Evolutionary conservation across 2,888 invertebrate species (phyloP), one percentile per base, ranked within the genome.

Genomic region (Mythimna vitellina): DNA sequence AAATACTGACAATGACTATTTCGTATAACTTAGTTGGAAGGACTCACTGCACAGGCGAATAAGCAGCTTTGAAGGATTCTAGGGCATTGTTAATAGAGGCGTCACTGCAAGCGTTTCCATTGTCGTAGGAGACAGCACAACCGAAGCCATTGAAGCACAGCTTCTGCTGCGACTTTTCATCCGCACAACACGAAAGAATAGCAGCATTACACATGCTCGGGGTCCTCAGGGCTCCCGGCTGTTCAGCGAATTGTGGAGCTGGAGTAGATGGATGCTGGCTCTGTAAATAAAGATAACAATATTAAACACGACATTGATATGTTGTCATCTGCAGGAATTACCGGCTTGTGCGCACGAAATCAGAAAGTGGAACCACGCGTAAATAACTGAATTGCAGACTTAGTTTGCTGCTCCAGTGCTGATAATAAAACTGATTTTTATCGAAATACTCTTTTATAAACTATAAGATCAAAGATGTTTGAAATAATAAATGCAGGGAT

Each of bases 101-200:
- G 0, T 77, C 25, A 4, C 82, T 85, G 65, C 95, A 95, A 1
- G 88, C 89, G 14, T 81, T 79, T 1, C 89, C 90, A 29, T 84
- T 87, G 0, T 85, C 65, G 60, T 81, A 92, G 5, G 86, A 86
- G 29, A 65, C 68, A 0, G 54, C 70, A 69, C 95, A 95, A 12
- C 90, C 90, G 17, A 91, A 87, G 51, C 80, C 83, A 12, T 69
- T 76, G 80, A 95, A 95, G 77, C 95, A 95, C 17, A 83, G 60
- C 25, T 73, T 82, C 66, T 89, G 90, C 42, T 88, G 79, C 5
- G 68, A 12, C 25, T 76, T 66, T 1, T 83, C 74, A 2, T 76
- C 69, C 14, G 80, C 86, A 74, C 95, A 95, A 86, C 95, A 95
- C 3, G 90, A 87, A 0, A 95, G 83, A 56, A 93, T 88, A 1